These are phyloP conservation scores for Narcine bancroftii DNA, from an alignment of 2,113 vertebrate species.

Conservation along the genomic window DNA sequence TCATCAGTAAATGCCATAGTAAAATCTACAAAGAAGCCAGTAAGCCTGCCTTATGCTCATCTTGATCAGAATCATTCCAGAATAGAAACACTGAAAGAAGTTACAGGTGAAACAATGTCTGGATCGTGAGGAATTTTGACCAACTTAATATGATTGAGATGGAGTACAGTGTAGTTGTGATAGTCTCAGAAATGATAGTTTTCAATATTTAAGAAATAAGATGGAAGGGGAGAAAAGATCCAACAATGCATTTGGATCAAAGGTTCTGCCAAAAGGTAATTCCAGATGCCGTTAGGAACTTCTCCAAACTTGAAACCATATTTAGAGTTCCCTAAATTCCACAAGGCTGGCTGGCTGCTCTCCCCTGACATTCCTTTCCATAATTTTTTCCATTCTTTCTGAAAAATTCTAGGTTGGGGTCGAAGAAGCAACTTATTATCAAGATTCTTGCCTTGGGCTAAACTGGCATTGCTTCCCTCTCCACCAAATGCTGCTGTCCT, in stretches of 20 bases:
- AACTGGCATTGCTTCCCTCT: neutral
- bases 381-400: neutral
- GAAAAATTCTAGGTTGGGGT: neutral
- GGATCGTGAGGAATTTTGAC: conserved; percentile 7
- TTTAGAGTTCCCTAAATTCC: neutral
- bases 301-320: neutral
- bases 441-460: neutral
- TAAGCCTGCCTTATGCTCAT: neutral
- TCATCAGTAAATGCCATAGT: conserved; percentile 19
- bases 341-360: neutral
- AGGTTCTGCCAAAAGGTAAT: neutral
- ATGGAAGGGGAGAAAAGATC: neutral
- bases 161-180: neutral
- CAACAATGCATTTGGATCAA: neutral
- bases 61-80: neutral
- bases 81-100: conserved; percentile 17
- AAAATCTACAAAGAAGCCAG: neutral
- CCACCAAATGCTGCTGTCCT: neutral
- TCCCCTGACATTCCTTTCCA: neutral
- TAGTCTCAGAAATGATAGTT: neutral
- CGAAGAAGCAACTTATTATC: neutral
- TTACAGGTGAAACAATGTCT: neutral
- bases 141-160: neutral
- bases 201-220: neutral
- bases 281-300: neutral